These are phyloP conservation scores for Yoshiicerus persimilis DNA, from an alignment of 1,140 invertebrate species.

Conservation along the genomic window DNA sequence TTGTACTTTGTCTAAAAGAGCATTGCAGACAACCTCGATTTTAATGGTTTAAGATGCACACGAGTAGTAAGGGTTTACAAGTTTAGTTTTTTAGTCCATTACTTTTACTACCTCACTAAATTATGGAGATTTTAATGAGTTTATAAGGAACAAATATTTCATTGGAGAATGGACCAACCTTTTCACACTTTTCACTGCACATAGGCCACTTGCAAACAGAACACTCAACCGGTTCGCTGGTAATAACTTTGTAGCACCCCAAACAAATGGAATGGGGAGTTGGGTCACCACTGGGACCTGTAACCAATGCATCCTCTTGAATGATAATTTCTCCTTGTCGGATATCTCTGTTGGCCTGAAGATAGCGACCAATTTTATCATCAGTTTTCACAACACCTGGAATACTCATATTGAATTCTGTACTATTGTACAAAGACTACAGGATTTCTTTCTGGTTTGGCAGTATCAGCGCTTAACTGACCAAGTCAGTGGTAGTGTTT, in stretches of 20 bases:
- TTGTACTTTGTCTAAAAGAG: too few species aligned
- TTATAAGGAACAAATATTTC: too few species aligned
- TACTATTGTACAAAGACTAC: too few species aligned
- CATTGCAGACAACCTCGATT: too few species aligned
- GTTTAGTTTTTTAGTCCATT: too few species aligned
- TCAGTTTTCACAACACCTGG: conserved; percentile 47
- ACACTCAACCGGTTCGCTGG: conserved; percentile 47
- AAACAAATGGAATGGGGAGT: conserved; percentile 60
- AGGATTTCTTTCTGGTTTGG: too few species aligned
- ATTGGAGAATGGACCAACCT: neutral
- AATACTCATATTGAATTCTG: neutral
- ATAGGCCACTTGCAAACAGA: conserved; percentile 52
- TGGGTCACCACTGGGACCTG: conserved; percentile 67
- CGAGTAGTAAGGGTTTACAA: too few species aligned
- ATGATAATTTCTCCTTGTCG: conserved; percentile 72
- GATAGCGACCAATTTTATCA: conserved; percentile 64
- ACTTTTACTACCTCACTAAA: too few species aligned
- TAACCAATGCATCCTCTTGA: conserved; percentile 69
- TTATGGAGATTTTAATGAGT: too few species aligned
- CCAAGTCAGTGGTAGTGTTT: neutral
- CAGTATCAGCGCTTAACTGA: neutral
- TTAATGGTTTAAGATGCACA: too few species aligned
- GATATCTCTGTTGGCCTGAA: conserved; percentile 72
- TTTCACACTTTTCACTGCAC: conserved; percentile 49
- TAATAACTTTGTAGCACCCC: conserved; percentile 56